Evolutionary conservation across 2,113 vertebrate species (phyloP), one percentile per base, ranked within the genome.

Genomic region (Fukomys damarensis): DNA sequence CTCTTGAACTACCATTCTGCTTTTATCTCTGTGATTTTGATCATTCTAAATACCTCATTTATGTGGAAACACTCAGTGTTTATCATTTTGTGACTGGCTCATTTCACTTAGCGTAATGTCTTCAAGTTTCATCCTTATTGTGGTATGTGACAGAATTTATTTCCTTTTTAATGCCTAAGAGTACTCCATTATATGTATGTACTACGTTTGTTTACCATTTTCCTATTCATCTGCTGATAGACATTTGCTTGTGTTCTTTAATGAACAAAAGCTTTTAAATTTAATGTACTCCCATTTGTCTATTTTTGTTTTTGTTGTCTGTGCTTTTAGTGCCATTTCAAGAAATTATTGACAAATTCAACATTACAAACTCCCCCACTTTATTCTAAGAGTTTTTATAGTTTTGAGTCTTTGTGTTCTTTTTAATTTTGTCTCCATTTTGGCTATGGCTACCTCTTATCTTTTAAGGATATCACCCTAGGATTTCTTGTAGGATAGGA

Each of bases 11-110:
- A 76, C 19, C 17, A 35, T 56, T 85, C 30, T 81, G 16, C n/a
- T 58, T 46, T 85, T 72, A 32, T 84, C 86, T 93, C 41, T 84
- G 1, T 81, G 63, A 68, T 58, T 80, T 43, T 74, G 65, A 41
- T 13, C 20, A 46, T 30, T 83, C 63, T 87, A 82, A 30, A n/a
- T 43, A 35, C 16, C 8, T 83, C 26, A 24, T 20, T 2, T 79
- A 41, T 72, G 52, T 93, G 19, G 16, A 83, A 93, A 68, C 35
- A 49, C n/a, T 20, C 1, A 28, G 5, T 54, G 17, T 82, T 83
- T 94, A 20, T 81, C 24, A 82, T 93, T 92, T 52, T 84, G 65
- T 91, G 52, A 54, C 54, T 94, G 54, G 28, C 10, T 94, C 93
- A 30, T 77, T 95, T 94, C 46, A 82, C 66, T 94, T 86, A 82